A percentile compares a stretch with the other conserved stretches of the same genome.
Evolutionary conservation across 1,140 invertebrate species (phyloP).

Genomic region (Probaryconus sp.): DNA sequence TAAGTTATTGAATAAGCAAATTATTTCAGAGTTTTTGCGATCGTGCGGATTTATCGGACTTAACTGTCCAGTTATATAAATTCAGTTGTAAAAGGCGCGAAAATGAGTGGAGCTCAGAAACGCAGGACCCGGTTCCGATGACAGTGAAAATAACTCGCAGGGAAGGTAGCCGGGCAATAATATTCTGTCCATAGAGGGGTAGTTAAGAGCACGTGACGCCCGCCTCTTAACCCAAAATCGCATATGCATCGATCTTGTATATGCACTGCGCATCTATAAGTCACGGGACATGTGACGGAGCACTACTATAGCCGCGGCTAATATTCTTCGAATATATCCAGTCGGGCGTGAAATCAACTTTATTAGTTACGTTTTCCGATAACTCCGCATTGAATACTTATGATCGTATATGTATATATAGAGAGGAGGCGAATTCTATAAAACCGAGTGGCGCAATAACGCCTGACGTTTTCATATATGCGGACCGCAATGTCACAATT

Average conservation of each 20-base stretch:
- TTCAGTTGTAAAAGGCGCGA: neutral
- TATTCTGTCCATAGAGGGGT: constrained; percentile 71
- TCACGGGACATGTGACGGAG: constrained; percentile 39
- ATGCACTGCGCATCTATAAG: constrained; percentile 41
- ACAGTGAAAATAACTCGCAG: constrained; percentile 60
- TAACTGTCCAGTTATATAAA: neutral
- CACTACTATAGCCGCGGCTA: constrained; percentile 28
- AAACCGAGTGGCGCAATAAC: constrained; percentile 53
- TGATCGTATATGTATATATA: constrained; percentile 35
- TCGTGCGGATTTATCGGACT: too few species aligned
- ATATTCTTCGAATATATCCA: constrained; percentile 65
- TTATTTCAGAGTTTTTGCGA: too few species aligned
- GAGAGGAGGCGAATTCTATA: constrained; percentile 31
- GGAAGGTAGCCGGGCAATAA: constrained; percentile 65
- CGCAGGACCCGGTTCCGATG: constrained; percentile 42
- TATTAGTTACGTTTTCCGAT: constrained; percentile 69
- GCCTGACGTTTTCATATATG: constrained; percentile 57
- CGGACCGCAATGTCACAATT: constrained; percentile 50
- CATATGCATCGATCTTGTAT: constrained; percentile 58
- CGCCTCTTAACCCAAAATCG: constrained; percentile 73
- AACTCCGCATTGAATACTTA: constrained; percentile 60
- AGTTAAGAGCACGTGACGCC: constrained; percentile 76
- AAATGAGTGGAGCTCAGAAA: constrained; percentile 7
- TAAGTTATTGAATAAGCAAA: too few species aligned
- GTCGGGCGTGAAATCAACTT: constrained; percentile 74